phyloP scores from a whole-genome alignment of 2,888 invertebrate genomes.

The Eilema caniola region DNA sequence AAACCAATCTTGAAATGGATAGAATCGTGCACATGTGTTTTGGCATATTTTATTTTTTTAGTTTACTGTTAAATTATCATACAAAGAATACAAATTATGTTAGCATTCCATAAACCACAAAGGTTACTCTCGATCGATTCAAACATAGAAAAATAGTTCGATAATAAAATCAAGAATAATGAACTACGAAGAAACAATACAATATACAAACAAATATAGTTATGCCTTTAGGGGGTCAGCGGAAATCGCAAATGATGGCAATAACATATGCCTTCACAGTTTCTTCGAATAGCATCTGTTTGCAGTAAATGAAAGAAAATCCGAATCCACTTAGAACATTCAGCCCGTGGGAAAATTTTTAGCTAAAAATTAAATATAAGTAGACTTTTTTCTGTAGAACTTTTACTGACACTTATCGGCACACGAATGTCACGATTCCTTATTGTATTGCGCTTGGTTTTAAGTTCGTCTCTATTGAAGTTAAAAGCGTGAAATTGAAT shows the following conservation, averaged over 20 bases:
- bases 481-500: background rate
- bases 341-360: slow-evolving; percentile 6
- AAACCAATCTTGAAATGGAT: background rate
- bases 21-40: background rate
- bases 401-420: background rate
- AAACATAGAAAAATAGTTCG: no score
- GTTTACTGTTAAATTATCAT: no score
- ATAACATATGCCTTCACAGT: slow-evolving; percentile 26
- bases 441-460: background rate
- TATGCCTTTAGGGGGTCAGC: slow-evolving; percentile 32
- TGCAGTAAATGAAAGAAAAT: background rate
- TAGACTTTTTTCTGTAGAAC: background rate
- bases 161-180: no score
- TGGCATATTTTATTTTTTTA: no score
- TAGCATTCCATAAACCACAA: no score
- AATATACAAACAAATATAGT: no score
- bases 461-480: background rate
- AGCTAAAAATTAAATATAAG: background rate
- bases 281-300: slow-evolving; percentile 37
- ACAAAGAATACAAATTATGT: no score
- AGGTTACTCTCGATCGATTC: no score
- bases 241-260: slow-evolving; percentile 41
- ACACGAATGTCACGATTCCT: background rate
- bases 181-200: no score
- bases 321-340: background rate